Evolutionary conservation across 2,113 vertebrate species (phyloP), one percentile per base, ranked within the genome.

Genomic region (Anhinga rufa): DNA sequence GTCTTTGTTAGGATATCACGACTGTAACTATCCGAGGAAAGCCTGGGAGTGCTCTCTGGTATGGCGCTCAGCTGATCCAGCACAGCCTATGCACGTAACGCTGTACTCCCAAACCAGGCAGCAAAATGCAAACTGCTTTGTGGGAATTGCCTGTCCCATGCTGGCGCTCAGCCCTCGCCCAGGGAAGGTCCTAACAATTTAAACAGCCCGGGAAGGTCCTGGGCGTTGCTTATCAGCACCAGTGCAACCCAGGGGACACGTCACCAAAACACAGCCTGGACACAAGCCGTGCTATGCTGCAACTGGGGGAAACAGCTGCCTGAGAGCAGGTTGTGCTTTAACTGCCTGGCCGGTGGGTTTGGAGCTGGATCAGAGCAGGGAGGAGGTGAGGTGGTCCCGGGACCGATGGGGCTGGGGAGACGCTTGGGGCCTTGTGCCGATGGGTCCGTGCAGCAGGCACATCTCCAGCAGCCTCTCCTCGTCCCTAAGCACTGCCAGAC

Each of bases 181-280:
- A n/a, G 24, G 44, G 6, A 42, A 5, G 10, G 7, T 49, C 26
- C 57, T 36, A 72, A 34, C 13, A 34, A 70, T 84, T 70, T 36
- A 36, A 78, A 78, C 3, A 64, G 16, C 38, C 29, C 12, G 6
- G 9, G 21, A 62, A 82, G 21, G 18, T 40, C 16, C 38, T 38
- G 36, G 26, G 19, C 17, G 7, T 26, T 28, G 42, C 21, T 60
- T 32, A 51, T 9, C n/a, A 40, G 44, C 58, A 49, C 12, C 0
- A 0, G 6, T 15, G 36, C 31, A 62, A 60, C 5, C 29, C 52
- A 24, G n/a, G 38, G 40, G n/a, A 66, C 25, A 49, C 0, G 3
- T 9, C 42, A 66, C 22, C 32, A 22, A 82, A 85, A 77, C 20
- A 34, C 49, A 57, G 4, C 26, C 48, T 8, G 36, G 57, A 17